These are phyloP conservation scores for Griposia aprilina DNA, from an alignment of 2,888 invertebrate species.

Conservation along the genomic window DNA sequence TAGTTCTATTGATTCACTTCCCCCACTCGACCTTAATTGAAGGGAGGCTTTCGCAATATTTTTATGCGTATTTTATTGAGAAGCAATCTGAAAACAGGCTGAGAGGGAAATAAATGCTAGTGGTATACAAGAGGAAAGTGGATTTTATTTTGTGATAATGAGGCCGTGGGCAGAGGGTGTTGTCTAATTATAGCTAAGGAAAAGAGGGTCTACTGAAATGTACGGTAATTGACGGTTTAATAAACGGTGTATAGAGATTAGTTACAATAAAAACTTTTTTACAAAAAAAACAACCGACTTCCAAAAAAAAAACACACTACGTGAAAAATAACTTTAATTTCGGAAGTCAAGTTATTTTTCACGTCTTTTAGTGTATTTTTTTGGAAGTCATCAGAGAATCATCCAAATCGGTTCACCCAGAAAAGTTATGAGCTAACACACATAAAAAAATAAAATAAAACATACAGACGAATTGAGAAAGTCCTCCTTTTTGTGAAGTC, in stretches of 20 bases:
- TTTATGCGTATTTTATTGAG: conserved; percentile 27
- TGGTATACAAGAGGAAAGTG: conserved; percentile 39
- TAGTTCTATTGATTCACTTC: conserved; percentile 7
- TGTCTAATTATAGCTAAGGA: conserved; percentile 35
- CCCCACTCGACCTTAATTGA: conserved; percentile 21
- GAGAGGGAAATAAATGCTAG: conserved; percentile 40
- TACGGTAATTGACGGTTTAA: not conserved
- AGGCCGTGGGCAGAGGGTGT: conserved; percentile 21
- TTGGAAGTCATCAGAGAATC: too few species aligned
- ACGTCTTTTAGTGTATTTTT: too few species aligned
- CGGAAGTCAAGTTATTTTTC: too few species aligned
- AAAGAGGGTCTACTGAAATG: conserved; percentile 13
- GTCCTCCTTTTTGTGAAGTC: too few species aligned
- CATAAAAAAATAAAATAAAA: too few species aligned
- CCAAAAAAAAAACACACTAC: too few species aligned
- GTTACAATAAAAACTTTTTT: too few species aligned
- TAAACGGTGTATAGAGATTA: not conserved
- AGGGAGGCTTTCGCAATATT: conserved; percentile 20
- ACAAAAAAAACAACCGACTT: too few species aligned
- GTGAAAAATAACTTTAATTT: too few species aligned
- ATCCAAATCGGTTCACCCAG: too few species aligned
- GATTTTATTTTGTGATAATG: conserved; percentile 54
- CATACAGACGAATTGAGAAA: too few species aligned
- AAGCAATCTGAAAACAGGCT: conserved; percentile 32
- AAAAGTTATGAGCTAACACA: too few species aligned